Evolutionary conservation across 2,797 vertebrate genomes (phyloP).

Genomic region (Coreius guichenoti): DNA sequence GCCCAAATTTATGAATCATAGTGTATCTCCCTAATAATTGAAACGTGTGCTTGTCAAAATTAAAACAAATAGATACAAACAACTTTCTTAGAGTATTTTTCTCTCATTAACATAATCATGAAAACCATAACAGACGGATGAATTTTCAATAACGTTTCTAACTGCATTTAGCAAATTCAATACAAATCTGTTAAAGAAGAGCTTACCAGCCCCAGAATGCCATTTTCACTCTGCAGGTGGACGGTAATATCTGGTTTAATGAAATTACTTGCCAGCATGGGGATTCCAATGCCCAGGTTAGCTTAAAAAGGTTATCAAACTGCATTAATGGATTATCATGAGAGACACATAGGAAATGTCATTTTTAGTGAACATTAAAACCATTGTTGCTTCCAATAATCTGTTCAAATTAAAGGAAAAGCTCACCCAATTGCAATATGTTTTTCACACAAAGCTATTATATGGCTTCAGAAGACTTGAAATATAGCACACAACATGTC

Average conservation of each 20-base stretch:
- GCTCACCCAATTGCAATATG: background rate
- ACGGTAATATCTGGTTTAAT: slow-evolving; percentile 94
- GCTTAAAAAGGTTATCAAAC: slow-evolving; percentile 74
- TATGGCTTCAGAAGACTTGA: background rate
- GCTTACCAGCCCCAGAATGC: slow-evolving; percentile 96
- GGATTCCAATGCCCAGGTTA: slow-evolving; percentile 97
- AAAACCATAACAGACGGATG: background rate
- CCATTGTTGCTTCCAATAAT: background rate
- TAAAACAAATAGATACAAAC: background rate
- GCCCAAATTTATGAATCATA: background rate
- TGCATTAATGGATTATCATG: background rate
- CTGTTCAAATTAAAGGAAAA: background rate
- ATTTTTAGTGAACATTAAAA: background rate
- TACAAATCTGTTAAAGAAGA: background rate
- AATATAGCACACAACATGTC: background rate
- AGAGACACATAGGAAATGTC: background rate
- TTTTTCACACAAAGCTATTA: background rate
- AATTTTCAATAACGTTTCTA: background rate
- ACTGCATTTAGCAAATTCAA: slow-evolving; percentile 5
- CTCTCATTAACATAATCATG: background rate
- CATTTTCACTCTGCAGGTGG: slow-evolving; percentile 98
- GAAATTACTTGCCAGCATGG: slow-evolving; percentile 97
- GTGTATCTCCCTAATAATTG: background rate
- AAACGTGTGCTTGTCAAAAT: background rate
- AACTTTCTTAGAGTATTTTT: background rate